Conservation (phyloP, 2,113 vertebrate species). For the Spermophilus dauricus region DNA sequence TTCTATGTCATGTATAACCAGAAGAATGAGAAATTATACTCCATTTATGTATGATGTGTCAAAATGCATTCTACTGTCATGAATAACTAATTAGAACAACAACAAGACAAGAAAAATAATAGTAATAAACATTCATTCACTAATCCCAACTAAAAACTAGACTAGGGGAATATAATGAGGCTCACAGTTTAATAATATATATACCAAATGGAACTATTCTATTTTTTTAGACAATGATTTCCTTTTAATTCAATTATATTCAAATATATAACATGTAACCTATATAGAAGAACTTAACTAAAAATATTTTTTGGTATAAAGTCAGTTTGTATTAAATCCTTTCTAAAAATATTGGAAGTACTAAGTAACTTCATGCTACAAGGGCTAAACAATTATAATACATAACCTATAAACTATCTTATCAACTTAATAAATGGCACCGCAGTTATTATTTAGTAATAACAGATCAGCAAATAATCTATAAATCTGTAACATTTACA, state of each 20-base stretch:
- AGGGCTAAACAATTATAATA: slow-evolving; percentile 38
- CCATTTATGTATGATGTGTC: too few species aligned
- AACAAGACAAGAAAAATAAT: neutral
- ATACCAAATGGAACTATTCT: slow-evolving; percentile 15
- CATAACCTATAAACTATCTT: slow-evolving; percentile 7
- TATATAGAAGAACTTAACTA: neutral
- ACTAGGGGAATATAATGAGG: neutral
- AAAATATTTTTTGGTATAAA: slow-evolving; percentile 37
- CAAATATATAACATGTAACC: neutral
- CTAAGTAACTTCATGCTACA: slow-evolving; percentile 12
- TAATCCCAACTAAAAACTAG: neutral
- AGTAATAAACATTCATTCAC: slow-evolving; percentile 23
- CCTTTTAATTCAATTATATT: neutral
- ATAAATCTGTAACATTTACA: slow-evolving; percentile 33
- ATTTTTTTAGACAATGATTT: neutral
- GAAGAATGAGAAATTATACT: too few species aligned
- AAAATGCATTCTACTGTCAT: too few species aligned
- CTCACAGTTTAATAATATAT: neutral
- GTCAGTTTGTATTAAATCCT: slow-evolving; percentile 29
- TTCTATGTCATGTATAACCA: too few species aligned
- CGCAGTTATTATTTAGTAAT: neutral
- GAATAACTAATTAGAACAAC: too few species aligned
- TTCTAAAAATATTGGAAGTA: slow-evolving; percentile 62
- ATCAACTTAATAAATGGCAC: slow-evolving; percentile 27
- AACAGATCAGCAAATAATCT: slow-evolving; percentile 4